phyloP scores from a whole-genome alignment of 92 coral and sea anemone species.

The Actinernus sp. region DNA sequence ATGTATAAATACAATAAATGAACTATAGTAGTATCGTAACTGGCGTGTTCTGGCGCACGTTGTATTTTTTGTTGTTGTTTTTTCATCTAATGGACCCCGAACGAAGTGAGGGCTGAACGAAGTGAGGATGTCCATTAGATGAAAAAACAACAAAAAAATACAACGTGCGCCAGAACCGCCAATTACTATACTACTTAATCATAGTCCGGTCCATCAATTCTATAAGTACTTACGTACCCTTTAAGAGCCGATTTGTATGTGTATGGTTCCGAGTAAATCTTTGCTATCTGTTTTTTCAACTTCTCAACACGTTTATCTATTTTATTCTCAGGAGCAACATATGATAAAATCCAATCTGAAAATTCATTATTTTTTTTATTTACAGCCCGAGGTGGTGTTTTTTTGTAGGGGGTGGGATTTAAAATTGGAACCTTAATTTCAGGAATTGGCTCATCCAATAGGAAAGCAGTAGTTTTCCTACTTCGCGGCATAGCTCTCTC shows the following conservation, averaged over 20 bases:
- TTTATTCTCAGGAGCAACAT: slow-evolving; percentile 19
- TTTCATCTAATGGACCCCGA: too few relatives aligned
- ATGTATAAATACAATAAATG: too few relatives aligned
- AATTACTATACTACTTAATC: too few relatives aligned
- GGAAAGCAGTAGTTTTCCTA: too few relatives aligned
- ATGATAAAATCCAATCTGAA: slow-evolving; percentile 41
- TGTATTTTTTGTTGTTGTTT: too few relatives aligned
- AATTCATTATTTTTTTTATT: slow-evolving; percentile 39
- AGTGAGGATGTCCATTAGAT: too few relatives aligned
- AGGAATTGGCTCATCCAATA: slow-evolving; percentile 26
- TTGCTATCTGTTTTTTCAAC: slow-evolving; percentile 18
- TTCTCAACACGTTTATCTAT: slow-evolving; percentile 34
- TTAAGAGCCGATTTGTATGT: slow-evolving; percentile 19
- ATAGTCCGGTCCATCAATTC: slow-evolving; percentile 16
- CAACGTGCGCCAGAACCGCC: too few relatives aligned
- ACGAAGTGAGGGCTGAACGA: too few relatives aligned
- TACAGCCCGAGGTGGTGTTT: slow-evolving; percentile 22
- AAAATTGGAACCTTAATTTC: slow-evolving; percentile 35
- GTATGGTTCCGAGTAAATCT: slow-evolving; percentile 16
- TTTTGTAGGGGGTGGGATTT: slow-evolving; percentile 13
- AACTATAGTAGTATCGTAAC: too few relatives aligned
- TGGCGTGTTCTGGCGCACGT: too few relatives aligned
- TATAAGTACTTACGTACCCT: background rate
- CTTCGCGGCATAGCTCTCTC: too few relatives aligned
- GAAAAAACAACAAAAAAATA: too few relatives aligned